Evolutionary conservation across 2,797 vertebrate species (phyloP).

Genomic region (Lindbergichthys nudifrons): DNA sequence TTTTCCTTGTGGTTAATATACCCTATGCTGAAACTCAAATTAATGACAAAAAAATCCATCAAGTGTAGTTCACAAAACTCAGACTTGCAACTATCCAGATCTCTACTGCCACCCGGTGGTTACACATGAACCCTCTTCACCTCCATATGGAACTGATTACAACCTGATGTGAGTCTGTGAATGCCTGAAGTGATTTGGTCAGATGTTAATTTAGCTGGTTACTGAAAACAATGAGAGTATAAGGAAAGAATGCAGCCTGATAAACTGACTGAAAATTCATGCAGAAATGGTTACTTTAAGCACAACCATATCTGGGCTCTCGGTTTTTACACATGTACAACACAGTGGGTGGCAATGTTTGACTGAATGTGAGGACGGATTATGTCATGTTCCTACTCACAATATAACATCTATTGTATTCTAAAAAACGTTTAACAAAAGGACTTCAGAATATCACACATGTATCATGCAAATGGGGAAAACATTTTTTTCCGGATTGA

Average conservation of each 20-base stretch:
- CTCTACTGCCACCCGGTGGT: conserved; percentile 63
- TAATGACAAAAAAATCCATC: too few relatives aligned
- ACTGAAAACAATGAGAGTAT: conserved; percentile 20
- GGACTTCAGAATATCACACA: neutral
- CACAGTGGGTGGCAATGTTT: neutral
- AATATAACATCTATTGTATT: neutral
- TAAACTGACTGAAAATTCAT: neutral
- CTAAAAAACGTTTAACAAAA: neutral
- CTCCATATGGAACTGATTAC: conserved; percentile 48
- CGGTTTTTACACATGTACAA: neutral
- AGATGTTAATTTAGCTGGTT: neutral
- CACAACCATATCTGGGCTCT: neutral
- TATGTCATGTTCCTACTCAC: neutral
- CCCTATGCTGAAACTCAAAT: too few relatives aligned
- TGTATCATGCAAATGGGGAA: neutral
- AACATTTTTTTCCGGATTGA: neutral
- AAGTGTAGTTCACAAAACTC: too few relatives aligned
- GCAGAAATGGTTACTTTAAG: neutral
- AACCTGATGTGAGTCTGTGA: neutral
- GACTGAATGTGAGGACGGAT: neutral
- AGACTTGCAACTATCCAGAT: too few relatives aligned
- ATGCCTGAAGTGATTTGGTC: conserved; percentile 26
- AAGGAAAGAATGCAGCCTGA: conserved; percentile 19
- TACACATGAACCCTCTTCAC: neutral
- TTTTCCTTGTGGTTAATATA: too few relatives aligned